Evolutionary conservation across 1,140 invertebrate species (phyloP).

Genomic region (Teleopsis dalmanni): DNA sequence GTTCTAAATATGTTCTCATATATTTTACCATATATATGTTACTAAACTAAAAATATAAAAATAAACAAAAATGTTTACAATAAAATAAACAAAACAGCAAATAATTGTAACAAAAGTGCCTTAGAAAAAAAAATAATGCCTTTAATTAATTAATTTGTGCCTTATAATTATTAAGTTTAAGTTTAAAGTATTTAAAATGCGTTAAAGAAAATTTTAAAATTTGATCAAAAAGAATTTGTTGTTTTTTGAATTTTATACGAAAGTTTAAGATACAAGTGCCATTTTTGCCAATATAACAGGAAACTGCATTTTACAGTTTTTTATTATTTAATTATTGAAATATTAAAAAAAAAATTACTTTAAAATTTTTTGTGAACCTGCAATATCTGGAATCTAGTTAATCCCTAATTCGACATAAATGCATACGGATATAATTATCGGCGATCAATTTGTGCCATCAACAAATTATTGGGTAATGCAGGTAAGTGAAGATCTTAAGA

Average conservation of each 20-base stretch:
- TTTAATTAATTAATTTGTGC: not conserved
- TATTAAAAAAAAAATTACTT: not conserved
- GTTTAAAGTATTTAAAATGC: not conserved
- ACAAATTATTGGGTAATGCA: slow-evolving; percentile 46
- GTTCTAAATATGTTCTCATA: not conserved
- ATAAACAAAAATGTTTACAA: not conserved
- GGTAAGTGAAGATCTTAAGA: no score
- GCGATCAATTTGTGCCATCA: slow-evolving; percentile 42
- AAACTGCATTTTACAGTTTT: not conserved
- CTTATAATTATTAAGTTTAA: not conserved
- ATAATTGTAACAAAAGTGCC: not conserved
- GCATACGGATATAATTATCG: slow-evolving; percentile 46
- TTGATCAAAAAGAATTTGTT: not conserved
- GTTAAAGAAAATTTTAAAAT: not conserved
- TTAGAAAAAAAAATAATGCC: not conserved
- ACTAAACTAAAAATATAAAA: not conserved
- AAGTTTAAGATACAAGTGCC: not conserved
- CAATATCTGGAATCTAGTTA: not conserved
- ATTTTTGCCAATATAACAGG: not conserved
- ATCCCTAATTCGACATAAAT: slow-evolving; percentile 23
- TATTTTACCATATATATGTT: not conserved
- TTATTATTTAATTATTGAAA: not conserved
- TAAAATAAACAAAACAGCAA: not conserved
- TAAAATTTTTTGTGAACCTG: no score
- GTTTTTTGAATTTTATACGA: not conserved